Conservation (phyloP, 2,797 vertebrate species). For the Eulemur coronatus region DNA sequence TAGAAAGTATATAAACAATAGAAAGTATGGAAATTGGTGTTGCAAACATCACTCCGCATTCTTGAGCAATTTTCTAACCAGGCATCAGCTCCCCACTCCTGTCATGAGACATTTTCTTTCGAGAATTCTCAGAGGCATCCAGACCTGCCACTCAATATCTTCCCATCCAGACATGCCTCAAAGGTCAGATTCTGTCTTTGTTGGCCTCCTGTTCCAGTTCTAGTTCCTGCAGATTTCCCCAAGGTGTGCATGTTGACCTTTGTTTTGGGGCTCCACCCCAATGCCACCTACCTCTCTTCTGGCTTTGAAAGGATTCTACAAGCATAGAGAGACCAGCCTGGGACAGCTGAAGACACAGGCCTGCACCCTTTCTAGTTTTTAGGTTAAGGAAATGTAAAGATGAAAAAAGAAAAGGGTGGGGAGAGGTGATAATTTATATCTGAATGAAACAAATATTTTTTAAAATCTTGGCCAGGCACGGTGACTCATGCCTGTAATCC, state of each 20-base stretch:
- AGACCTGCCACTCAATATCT: background rate
- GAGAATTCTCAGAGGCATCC: background rate
- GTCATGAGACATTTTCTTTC: background rate
- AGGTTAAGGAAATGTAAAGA: background rate
- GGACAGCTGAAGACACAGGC: background rate
- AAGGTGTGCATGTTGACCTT: background rate
- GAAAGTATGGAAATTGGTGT: background rate
- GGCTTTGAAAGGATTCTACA: background rate
- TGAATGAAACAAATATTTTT: background rate
- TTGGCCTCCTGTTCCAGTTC: background rate
- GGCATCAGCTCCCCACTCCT: background rate
- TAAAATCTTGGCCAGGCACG: background rate
- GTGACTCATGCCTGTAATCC: background rate
- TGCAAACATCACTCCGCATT: background rate
- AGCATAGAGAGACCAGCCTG: background rate
- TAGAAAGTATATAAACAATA: constrained; percentile 13
- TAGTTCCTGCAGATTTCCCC: background rate
- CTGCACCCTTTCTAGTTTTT: background rate
- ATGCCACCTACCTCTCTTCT: background rate
- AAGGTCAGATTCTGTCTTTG: background rate
- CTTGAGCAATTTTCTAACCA: background rate
- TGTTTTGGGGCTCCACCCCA: background rate
- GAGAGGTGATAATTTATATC: background rate
- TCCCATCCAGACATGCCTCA: background rate
- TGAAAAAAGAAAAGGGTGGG: background rate